Evolutionary conservation across 2,797 vertebrate genomes (phyloP).

Genomic region (Pagetopsis macropterus): DNA sequence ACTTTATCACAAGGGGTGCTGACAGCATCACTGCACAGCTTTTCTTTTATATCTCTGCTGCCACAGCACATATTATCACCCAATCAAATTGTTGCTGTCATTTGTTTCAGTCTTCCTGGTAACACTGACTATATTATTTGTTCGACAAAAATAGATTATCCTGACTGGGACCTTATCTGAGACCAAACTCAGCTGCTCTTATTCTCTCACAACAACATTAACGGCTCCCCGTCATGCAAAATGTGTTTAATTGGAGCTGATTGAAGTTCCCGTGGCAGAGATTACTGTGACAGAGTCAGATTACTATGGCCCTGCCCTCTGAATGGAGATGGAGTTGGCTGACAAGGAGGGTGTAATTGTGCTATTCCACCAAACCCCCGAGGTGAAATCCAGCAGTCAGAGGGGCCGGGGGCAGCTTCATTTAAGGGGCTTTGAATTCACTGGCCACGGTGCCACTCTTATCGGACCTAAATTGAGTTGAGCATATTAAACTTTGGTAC

Average conservation of each 20-base stretch:
- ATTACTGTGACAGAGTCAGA: constrained; percentile 63
- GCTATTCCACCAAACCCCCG: constrained; percentile 65
- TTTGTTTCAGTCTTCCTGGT: constrained; percentile 16
- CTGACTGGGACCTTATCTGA: constrained; percentile 23
- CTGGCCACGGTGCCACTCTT: constrained; percentile 17
- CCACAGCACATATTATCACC: too few species aligned
- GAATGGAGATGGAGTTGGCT: constrained; percentile 57
- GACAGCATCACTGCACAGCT: too few species aligned
- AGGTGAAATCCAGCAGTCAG: constrained; percentile 54
- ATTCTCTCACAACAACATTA: constrained; percentile 47
- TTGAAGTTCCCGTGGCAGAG: constrained; percentile 53
- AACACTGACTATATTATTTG: constrained; percentile 8
- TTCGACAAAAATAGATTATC: constrained; percentile 18
- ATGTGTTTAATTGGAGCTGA: constrained; percentile 66
- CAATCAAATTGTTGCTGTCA: too few species aligned
- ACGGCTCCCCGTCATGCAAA: constrained; percentile 37
- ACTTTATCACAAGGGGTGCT: too few species aligned
- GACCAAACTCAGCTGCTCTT: constrained; percentile 19
- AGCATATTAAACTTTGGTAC: constrained; percentile 27
- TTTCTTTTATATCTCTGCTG: too few species aligned
- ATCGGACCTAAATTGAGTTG: constrained; percentile 37
- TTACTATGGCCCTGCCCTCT: constrained; percentile 36
- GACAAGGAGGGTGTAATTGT: constrained; percentile 58
- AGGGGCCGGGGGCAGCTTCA: constrained; percentile 13
- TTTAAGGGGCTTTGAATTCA: constrained; percentile 32